Percentiles rank a stretch among this genome's conserved stretches.
These are phyloP conservation scores for Yponomeuta evonymella DNA, from an alignment of 2,888 invertebrate species.

Conservation along the genomic window DNA sequence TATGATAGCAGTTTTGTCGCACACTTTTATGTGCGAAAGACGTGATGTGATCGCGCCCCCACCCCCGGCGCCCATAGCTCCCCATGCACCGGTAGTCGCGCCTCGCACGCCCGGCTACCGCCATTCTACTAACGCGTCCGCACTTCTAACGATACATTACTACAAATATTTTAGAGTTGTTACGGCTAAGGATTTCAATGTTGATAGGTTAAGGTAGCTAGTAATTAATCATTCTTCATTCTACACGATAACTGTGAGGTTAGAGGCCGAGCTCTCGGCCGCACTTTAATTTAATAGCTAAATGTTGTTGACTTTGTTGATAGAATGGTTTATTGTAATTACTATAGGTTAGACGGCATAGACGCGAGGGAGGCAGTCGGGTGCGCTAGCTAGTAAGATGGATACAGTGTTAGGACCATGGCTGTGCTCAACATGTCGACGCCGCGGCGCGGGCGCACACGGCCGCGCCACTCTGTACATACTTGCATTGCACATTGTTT, in stretches of 20 bases:
- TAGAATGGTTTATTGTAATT: constrained; percentile 70
- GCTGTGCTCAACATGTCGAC: constrained; percentile 58
- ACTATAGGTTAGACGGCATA: constrained; percentile 53
- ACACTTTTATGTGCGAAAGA: too few relatives aligned
- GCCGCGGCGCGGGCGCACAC: not conserved
- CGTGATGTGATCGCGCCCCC: too few relatives aligned
- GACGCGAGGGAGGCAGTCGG: constrained; percentile 54
- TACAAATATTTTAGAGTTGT: constrained; percentile 32
- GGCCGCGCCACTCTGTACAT: constrained; percentile 55
- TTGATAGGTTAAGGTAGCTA: constrained; percentile 61
- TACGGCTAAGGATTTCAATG: constrained; percentile 52
- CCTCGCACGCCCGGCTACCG: not conserved
- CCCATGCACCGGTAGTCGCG: not conserved
- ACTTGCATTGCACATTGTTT: constrained; percentile 68
- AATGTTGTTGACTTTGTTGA: constrained; percentile 75
- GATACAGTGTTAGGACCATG: constrained; percentile 65
- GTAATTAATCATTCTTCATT: constrained; percentile 46
- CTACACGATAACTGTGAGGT: constrained; percentile 25
- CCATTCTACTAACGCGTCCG: constrained; percentile 18
- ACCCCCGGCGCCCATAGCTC: too few relatives aligned
- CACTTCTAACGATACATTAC: constrained; percentile 24
- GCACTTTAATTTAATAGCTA: constrained; percentile 70
- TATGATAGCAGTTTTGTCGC: too few relatives aligned
- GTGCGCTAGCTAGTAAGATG: constrained; percentile 56
- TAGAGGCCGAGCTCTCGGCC: constrained; percentile 37